Base-by-base conservation (phyloP, 2,888 invertebrate species). In the Bhutanitis thaidina region DNA sequence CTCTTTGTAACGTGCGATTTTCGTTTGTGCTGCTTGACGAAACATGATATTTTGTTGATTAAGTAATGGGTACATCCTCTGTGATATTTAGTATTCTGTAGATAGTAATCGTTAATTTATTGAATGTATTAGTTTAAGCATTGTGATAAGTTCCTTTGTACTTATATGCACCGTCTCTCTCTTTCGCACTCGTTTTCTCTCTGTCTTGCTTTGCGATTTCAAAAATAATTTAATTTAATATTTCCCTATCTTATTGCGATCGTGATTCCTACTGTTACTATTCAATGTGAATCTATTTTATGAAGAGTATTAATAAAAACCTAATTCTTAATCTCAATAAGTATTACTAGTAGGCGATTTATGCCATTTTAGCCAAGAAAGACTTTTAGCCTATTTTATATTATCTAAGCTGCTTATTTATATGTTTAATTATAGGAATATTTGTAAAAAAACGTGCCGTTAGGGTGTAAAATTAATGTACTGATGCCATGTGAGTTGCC, bases 61-160 rank as follows among this genome's bases (percentile, higher is more conserved):
- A 87, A 86, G 84, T 81, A 82, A 82, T 89, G 90, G 90, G 90
- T 90, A 89, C 82, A 80, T 80, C 78, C 82, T 83, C 90, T 90
- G 90, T 90, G 90, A 90, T 90, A 90, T 89, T 85, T 82, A 87
- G 85, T 86, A 86, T 86, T 86, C 79, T 82, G 67, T 85, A 84
- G 78, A 78, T 81, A 74, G 65, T 77, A 74, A 77, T 76, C 69
- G 71, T 78, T 88, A 85, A 88, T 88, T 89, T 88, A 88, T 89
- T 89, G 72, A 77, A 74, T 64, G 69, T 53, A 20, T 65, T 82
- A 81, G 79, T 68, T 59, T 87, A 81, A 81, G 82, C 59, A 61
- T 68, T 72, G 67, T 69, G 60, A 71, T 75, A 71, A 81, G 84
- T 86, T 85, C 81, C 62, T 67, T 43, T 43, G 45, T 57, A 52